Conservation (phyloP, 2,113 vertebrate genomes). For the Ailuropoda melanoleuca region DNA sequence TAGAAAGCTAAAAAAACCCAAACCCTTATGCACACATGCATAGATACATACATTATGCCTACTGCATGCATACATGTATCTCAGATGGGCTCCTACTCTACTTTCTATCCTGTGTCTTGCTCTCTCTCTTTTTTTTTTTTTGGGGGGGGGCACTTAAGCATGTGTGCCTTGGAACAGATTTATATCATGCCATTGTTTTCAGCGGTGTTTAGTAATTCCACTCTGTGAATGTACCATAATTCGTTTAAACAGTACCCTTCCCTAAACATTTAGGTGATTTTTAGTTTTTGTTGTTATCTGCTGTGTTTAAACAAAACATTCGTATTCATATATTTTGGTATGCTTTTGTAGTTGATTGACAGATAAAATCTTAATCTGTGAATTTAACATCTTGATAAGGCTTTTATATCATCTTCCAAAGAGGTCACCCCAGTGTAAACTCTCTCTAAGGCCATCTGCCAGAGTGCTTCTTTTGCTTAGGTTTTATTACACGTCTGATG, state of each 20-base stretch:
- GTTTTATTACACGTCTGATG: accelerated
- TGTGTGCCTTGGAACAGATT: background rate
- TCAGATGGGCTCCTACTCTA: background rate
- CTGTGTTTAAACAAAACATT: background rate
- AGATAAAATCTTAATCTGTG: background rate
- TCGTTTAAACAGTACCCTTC: background rate
- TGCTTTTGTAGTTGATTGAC: background rate
- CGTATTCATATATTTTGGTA: background rate
- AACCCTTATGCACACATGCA: background rate
- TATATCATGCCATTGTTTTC: background rate
- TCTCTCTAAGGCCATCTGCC: background rate
- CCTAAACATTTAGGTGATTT: background rate
- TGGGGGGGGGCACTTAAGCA: background rate
- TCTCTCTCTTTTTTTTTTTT: background rate
- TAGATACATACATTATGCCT: background rate
- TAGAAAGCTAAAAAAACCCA: background rate
- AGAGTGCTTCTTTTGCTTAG: background rate
- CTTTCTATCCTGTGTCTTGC: background rate
- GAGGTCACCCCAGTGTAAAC: background rate
- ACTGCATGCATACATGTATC: too few species aligned
- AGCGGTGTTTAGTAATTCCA: background rate
- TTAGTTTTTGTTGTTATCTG: background rate
- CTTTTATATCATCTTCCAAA: background rate
- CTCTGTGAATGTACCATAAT: background rate
- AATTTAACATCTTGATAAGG: background rate